Evolutionary conservation across 2,888 invertebrate genomes (phyloP), one percentile per base, ranked within the genome.

Genomic region (Scaptomyza cyrtandrae): DNA sequence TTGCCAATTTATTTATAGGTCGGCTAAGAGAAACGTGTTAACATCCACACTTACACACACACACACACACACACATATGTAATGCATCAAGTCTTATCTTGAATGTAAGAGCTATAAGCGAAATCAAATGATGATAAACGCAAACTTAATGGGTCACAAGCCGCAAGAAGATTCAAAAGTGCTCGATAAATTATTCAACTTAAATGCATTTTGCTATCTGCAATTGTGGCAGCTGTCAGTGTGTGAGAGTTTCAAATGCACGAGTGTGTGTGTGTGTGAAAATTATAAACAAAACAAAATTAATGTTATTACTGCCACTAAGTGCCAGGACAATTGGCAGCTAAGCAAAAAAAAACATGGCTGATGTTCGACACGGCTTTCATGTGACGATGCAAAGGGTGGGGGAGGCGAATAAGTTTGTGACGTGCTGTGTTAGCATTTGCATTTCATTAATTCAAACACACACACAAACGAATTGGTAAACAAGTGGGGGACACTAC

Each of bases 391-490:
- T 33, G 33, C 10, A 33, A 64, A 59, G 54, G 66, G 49, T 65
- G 2, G 13, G 35, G 35, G 0, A n/a, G 39, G 14, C 39, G 14
- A 39, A 48, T 43, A 56, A 52, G 46, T 72, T 56, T 48, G 52
- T 27, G 50, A 14, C 31, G 57, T 14, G 55, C 66, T 63, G 68
- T 24, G 74, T 85, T 76, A 76, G 82, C 89, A 85, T 85, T 85
- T 85, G 82, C 79, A 88, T 88, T 88, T 87, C 85, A 88, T 85
- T 88, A 88, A 82, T 85, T 88, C 87, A 82, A 79, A 87, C 52
- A 66, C 14, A 16, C 39, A 41, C 9, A 41, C 41, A 68, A 67
- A 68, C 41, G 71, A 67, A 68, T 63, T 71, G 81, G 85, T 75
- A 78, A 76, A 80, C 81, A 84, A 79, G 71, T 41, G 53, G 56